A percentile compares a stretch with the other conserved stretches of the same genome.
phyloP scores from a whole-genome alignment of 2,113 vertebrate species.

The Seriola rivoliana region DNA sequence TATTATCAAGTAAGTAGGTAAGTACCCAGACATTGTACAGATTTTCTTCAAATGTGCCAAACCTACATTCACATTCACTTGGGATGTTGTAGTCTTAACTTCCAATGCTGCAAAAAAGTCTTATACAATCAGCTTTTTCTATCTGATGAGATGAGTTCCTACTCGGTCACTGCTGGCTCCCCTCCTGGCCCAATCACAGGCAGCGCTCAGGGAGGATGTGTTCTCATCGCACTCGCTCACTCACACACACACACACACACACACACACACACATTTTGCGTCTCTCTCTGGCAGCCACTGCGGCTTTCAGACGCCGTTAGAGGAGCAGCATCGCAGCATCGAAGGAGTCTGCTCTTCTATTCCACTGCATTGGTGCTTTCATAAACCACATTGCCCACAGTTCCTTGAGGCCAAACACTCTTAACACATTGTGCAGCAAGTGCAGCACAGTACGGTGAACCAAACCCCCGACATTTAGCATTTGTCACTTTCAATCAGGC shows the following conservation, averaged over 20 bases:
- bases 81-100: conserved; percentile 81
- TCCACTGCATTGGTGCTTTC: conserved; percentile 81
- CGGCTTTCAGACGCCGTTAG: conserved; percentile 5
- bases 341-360: conserved; percentile 60
- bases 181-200: conserved; percentile 51
- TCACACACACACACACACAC: conserved; percentile 14
- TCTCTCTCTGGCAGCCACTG: conserved; percentile 14
- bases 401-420: conserved; percentile 88
- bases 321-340: conserved; percentile 10
- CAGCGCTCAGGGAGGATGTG: conserved; percentile 63
- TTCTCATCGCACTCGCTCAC: conserved; percentile 29
- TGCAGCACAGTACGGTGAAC: conserved; percentile 44
- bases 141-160: conserved; percentile 40
- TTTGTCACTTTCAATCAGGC: conserved; percentile 34
- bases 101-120: conserved; percentile 90
- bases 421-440: conserved; percentile 36
- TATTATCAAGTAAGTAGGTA: conserved; percentile 66
- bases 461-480: not conserved
- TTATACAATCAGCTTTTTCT: conserved; percentile 90
- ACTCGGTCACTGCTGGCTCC: conserved; percentile 47
- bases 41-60: conserved; percentile 94
- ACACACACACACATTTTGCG: conserved; percentile 19
- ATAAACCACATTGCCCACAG: conserved; percentile 80
- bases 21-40: conserved; percentile 83
- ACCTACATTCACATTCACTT: conserved; percentile 83